Evolutionary conservation across 2,113 vertebrate species (phyloP).

Genomic region (Tonatia bakeri): DNA sequence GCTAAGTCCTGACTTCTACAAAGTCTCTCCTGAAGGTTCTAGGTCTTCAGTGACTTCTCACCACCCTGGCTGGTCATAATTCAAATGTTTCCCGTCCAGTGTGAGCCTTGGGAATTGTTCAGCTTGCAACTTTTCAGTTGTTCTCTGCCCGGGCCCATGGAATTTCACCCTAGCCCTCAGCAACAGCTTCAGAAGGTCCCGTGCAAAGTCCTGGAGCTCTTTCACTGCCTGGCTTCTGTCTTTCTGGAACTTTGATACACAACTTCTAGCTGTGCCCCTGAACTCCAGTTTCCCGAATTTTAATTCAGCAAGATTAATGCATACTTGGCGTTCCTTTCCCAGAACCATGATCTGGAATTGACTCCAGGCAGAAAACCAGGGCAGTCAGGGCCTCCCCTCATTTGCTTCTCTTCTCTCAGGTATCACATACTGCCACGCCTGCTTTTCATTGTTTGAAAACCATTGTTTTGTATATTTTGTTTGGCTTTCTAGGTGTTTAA

Average conservation of each 20-base stretch:
- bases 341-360: neutral
- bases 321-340: neutral
- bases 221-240: neutral
- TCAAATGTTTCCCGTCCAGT: neutral
- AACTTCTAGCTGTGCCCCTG: neutral
- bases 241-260: neutral
- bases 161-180: neutral
- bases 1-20: neutral
- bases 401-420: neutral
- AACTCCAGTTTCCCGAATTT: neutral
- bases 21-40: neutral
- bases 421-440: neutral
- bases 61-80: neutral
- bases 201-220: neutral
- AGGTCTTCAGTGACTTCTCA: neutral
- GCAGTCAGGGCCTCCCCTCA: neutral
- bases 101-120: neutral
- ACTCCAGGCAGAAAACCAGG: neutral
- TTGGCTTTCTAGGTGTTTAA: neutral
- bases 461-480: neutral
- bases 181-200: neutral
- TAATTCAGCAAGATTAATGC: neutral
- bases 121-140: neutral
- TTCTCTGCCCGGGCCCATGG: neutral
- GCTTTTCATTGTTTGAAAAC: neutral